Evolutionary conservation across 1,140 invertebrate species (phyloP).

Genomic region (Neoseiulus cucumeris): DNA sequence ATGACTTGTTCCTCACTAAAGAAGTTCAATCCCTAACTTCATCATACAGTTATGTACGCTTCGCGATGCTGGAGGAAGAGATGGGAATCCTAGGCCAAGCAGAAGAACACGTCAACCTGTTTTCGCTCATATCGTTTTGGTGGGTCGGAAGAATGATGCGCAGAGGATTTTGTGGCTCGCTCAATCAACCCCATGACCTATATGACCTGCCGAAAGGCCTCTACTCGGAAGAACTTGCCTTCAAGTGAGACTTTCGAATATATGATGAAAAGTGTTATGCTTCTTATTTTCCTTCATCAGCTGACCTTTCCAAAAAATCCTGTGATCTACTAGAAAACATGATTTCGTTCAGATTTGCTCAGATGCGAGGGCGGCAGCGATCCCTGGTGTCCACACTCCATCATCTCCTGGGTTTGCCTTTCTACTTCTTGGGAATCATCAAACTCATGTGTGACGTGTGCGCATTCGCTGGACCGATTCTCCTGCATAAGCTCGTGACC

Average conservation of each 20-base stretch:
- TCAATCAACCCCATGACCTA: background rate
- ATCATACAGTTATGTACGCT: background rate
- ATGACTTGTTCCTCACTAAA: too few relatives aligned
- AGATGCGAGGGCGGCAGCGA: constrained; percentile 23
- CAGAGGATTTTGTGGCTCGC: background rate
- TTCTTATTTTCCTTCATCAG: too few relatives aligned
- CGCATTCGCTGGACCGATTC: constrained; percentile 66
- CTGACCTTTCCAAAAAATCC: too few relatives aligned
- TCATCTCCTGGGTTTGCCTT: constrained; percentile 59
- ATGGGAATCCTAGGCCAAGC: background rate
- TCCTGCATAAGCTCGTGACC: constrained; percentile 57
- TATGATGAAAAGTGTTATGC: too few relatives aligned
- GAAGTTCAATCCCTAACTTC: too few relatives aligned
- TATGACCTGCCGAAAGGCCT: background rate
- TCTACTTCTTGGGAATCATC: constrained; percentile 66
- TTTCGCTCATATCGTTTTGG: background rate
- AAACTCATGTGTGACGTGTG: constrained; percentile 60
- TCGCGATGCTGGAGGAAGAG: background rate
- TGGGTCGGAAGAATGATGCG: constrained; percentile 1
- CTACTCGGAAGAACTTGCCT: background rate
- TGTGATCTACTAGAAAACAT: too few relatives aligned
- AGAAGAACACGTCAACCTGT: background rate
- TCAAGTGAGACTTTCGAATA: background rate
- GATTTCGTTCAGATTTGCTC: background rate
- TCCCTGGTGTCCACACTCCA: constrained; percentile 53